Base-by-base conservation (phyloP, 2,888 invertebrate species). In the Beris morrisii region DNA sequence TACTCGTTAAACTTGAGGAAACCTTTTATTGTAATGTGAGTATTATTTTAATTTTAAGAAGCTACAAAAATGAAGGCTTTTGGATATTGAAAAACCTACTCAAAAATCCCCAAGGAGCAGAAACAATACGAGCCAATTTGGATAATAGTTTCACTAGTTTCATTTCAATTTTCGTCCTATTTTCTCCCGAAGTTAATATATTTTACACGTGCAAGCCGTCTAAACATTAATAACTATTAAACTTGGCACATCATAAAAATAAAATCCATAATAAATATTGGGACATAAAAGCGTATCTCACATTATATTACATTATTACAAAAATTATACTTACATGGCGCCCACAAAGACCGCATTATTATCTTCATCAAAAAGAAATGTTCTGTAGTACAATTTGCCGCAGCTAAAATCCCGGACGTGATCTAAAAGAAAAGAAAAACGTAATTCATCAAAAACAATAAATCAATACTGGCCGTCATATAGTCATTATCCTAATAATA, bases 341-440 rank as follows among this genome's bases (percentile, higher is more conserved):
- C 95, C 95, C 74, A 95, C 94, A 80, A 93, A 95, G 67, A 95
- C 87, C 68, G 91, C 87, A 82, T 95, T 94, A 76, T 90, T 85
- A 78, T 88, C 89, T 75, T 89, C 88, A 82, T 95, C 95, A 84
- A 95, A 86, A 80, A 92, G 89, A 81, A 95, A 92, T 66, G 95
- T 95, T 79, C 95, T 88, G 84, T 95, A 95, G 84, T 92, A 95
- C 75, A 93, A 84, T 79, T 89, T 89, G 69, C 95, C 95, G 79
- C 95, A 95, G 73, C 90, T 88, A 82, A 95, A 95, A 81, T 94
- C 94, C 73, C 92, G 88, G 73, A 95, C 92, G 86, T 95, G 94
- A 86, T 94, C 95, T 95, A 90, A 55, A 91, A 65, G 55, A 54
- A 38, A 38, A 38, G 38, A 38, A 38, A 38, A 9, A 38, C 9